phyloP scores from a whole-genome alignment of 1,140 invertebrate genomes.

The Portunus trituberculatus region DNA sequence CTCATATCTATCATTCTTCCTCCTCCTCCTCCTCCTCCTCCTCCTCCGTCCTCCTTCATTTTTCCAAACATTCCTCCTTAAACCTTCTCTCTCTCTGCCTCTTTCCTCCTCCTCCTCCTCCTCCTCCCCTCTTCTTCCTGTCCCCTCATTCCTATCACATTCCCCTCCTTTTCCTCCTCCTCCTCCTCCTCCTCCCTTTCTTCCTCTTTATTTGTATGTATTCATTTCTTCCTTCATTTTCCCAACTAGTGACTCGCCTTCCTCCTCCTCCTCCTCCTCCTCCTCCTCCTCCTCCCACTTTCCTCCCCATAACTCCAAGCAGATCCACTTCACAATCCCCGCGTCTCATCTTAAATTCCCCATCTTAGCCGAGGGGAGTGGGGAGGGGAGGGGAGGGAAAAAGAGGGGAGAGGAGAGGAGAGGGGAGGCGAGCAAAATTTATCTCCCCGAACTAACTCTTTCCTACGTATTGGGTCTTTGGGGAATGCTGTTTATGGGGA shows the following conservation, averaged over 20 bases:
- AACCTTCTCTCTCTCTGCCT: too few species aligned
- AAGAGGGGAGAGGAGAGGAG: neutral
- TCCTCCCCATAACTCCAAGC: conserved; percentile 45
- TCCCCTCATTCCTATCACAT: neutral
- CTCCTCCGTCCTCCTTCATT: too few species aligned
- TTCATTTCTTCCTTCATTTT: neutral
- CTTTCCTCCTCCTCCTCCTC: too few species aligned
- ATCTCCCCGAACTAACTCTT: too few species aligned
- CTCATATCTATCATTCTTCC: neutral
- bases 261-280: conserved; percentile 14
- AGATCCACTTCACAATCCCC: conserved; percentile 22
- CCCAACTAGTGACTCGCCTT: neutral
- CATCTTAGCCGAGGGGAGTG: conserved; percentile 8
- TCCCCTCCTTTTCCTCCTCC: neutral
- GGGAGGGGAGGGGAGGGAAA: neutral
- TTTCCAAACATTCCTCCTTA: too few species aligned
- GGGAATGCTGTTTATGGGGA: too few species aligned
- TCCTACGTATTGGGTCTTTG: too few species aligned
- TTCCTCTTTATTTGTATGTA: too few species aligned
- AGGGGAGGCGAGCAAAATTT: too few species aligned
- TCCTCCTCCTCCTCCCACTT: neutral
- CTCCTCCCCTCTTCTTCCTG: too few species aligned
- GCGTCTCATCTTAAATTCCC: conserved; percentile 47
- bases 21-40: too few species aligned
- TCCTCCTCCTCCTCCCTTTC: neutral